Conservation (phyloP, 2,797 vertebrate species). For the Cossypha heuglini region DNA sequence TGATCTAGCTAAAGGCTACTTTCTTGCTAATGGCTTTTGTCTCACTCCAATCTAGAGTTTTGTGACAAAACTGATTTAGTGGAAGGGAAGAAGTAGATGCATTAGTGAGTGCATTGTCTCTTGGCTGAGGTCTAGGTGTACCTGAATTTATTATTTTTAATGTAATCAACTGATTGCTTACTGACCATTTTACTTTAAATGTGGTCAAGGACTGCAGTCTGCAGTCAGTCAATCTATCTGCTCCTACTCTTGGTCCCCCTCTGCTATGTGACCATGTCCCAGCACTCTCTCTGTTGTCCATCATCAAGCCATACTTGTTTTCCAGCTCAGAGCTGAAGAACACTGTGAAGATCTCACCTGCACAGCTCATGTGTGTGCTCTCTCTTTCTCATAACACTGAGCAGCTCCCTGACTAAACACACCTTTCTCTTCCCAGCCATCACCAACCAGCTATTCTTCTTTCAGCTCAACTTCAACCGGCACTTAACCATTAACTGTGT, state of each 20-base stretch:
- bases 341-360: background rate
- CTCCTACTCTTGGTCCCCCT: background rate
- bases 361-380: accelerated
- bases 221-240: background rate
- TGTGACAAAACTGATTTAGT: background rate
- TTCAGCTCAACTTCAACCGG: background rate
- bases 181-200: background rate
- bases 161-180: background rate
- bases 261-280: background rate
- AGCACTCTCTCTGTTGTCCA: background rate
- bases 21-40: background rate
- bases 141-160: background rate
- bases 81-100: background rate
- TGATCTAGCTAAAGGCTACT: background rate
- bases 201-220: background rate
- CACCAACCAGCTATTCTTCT: background rate
- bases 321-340: background rate
- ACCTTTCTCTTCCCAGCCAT: background rate
- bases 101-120: background rate
- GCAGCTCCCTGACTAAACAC: background rate
- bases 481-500: background rate
- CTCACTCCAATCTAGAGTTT: background rate
- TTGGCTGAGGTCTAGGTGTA: background rate
- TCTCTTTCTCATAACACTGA: background rate
- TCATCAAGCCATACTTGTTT: background rate